Conservation (phyloP, 2,113 vertebrate genomes). For the Myrmophylax atrothorax region DNA sequence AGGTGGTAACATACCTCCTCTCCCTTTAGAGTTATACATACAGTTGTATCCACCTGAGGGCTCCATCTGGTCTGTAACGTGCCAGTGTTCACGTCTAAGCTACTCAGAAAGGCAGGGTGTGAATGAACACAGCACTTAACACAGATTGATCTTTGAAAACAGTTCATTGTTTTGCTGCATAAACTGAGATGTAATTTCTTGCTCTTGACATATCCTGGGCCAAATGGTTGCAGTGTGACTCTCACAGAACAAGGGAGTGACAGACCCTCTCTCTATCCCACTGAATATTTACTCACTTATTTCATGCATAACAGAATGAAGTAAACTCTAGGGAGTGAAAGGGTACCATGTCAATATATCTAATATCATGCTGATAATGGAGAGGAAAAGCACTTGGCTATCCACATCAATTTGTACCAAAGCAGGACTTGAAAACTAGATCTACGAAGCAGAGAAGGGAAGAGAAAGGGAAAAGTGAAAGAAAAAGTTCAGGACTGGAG, state of each 20-base stretch:
- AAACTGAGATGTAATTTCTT: not conserved
- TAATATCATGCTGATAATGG: not conserved
- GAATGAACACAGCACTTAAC: not conserved
- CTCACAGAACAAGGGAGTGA: not conserved
- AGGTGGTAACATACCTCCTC: not conserved
- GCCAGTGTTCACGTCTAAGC: not conserved
- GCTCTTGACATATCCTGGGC: not conserved
- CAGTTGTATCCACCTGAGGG: not conserved
- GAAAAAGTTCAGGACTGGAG: not conserved
- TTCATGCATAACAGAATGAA: not conserved
- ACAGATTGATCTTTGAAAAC: not conserved
- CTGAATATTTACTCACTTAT: not conserved
- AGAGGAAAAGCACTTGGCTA: not conserved
- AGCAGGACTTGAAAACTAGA: not conserved
- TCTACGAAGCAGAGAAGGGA: not conserved
- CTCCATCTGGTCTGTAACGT: not conserved
- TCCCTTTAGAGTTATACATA: not conserved
- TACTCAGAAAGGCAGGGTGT: not conserved
- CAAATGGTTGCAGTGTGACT: not conserved
- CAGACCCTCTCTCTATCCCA: not conserved
- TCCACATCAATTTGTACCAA: not conserved
- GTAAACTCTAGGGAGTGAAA: not conserved
- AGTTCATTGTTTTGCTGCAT: not conserved
- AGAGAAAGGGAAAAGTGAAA: not conserved
- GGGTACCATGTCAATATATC: not conserved